Evolutionary conservation across 1,140 invertebrate genomes (phyloP), one percentile per base, ranked within the genome.

Genomic region (Drosophila lini): DNA sequence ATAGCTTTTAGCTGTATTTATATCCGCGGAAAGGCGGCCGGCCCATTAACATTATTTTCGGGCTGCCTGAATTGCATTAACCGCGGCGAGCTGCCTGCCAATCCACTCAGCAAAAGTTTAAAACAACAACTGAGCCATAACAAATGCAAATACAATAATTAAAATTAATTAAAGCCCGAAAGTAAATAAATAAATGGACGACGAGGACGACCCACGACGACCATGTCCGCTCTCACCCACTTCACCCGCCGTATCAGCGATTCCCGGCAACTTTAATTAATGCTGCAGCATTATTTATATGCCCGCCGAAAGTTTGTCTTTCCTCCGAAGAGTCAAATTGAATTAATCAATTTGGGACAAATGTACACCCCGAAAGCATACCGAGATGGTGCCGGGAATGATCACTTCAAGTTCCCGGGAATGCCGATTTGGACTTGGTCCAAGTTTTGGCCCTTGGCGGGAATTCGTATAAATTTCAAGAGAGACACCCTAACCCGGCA

Each of bases 61-160:
- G 25, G 19, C 11, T 15, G 40, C 34, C 48, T 55, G 59, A 22
- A 61, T 32, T 70, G 68, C 67, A 70, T 70, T 57, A 69, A 71
- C 19, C 13, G 9, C 41, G 15, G n/a, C 41, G 15, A 13, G 0
- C n/a, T 3, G 22, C 8, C n/a, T 13, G 42, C 19, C 34, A 22
- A 55, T 36, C 32, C 32, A 53, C 16, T 22, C 22, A 22, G 47
- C 64, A 77, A 63, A 50, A 56, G 57, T 59, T 36, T 31, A 71
- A 73, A 71, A 71, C 69, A 69, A 70, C 68, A 71, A 50, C 42
- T 6, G 16, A 48, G 42, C 58, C 56, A 42, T 41, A 63, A 61
- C 60, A 78, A 86, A 86, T 86, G 81, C 82, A 86, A 86, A 85
- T 78, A 86, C 74, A 86, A 81, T 86, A 86, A 78, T 86, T 86